Evolutionary conservation across 2,888 invertebrate species (phyloP), one percentile per base, ranked within the genome.

Genomic region (Marronus borbonicus): DNA sequence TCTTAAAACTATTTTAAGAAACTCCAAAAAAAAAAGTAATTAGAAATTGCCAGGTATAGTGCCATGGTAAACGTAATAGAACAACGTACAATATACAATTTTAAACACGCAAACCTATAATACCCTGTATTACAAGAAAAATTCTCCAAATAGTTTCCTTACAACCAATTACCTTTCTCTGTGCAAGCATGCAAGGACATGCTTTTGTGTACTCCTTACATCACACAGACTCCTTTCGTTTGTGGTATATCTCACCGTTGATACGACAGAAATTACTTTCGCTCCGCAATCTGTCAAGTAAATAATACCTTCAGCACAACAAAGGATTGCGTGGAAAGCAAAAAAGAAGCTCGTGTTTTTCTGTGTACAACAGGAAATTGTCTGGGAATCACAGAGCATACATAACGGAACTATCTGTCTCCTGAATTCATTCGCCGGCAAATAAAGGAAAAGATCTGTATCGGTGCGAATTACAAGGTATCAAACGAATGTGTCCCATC

Each of bases 401-500:
- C 31, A 74, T 44, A 74, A 74, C 72, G 72, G 72, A 74, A 74
- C 72, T 74, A 74, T 74, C 60, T 44, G 60, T 74, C 72, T 74
- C 28, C 60, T 62, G 72, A 14, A 74, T 60, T 74, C 72, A 49
- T 20, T 14, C 72, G 49, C 44, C 60, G 72, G 31, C 28, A 60
- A 62, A 60, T 74, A 60, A 74, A 74, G 60, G 28, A 36, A 52
- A 70, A 55, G 28, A 49, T 69, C 24, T 55, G 58, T 70, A 24
- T 36, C 10, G 58, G 55, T 55, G 55, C 17, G 55, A 70, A 55
- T 70, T 70, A 58, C 58, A 55, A 70, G 55, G 55, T 58, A 58
- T 20, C 20, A 58, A 58, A 58, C 17, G 20, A 58, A 58, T 52
- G 20, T 58, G 20, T 58, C 20, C 17, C 4, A 58, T 8, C 55